A percentile compares a stretch with the other conserved stretches of the same genome.
Evolutionary conservation across 2,113 vertebrate species (phyloP).

Genomic region (Vicugna pacos): DNA sequence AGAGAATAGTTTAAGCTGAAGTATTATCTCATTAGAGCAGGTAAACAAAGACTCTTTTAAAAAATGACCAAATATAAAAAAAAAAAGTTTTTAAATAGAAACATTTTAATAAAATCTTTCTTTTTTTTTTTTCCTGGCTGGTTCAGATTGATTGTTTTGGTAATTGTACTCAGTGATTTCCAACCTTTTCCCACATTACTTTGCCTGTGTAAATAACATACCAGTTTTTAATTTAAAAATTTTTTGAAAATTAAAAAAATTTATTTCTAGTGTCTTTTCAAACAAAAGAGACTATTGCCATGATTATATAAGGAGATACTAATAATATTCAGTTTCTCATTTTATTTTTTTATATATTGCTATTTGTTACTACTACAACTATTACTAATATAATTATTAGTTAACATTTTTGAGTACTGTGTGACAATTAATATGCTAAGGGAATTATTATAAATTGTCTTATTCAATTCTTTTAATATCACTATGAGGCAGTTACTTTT

Average conservation of each 20-base stretch:
- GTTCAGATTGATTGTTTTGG: background rate
- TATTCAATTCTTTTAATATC: background rate
- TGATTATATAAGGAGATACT: background rate
- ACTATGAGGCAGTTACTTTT: background rate
- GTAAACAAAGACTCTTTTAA: background rate
- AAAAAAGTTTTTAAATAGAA: background rate
- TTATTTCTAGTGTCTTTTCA: background rate
- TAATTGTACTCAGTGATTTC: background rate
- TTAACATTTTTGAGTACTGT: background rate
- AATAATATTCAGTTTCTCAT: background rate
- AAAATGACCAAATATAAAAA: background rate
- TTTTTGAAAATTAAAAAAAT: background rate
- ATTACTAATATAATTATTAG: background rate
- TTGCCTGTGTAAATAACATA: background rate
- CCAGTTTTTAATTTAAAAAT: background rate
- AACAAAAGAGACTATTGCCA: background rate
- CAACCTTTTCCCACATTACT: background rate
- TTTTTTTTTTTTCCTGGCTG: background rate
- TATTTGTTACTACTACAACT: background rate
- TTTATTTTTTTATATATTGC: background rate
- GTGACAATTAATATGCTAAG: background rate
- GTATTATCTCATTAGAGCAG: background rate
- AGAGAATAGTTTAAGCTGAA: background rate
- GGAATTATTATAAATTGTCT: background rate
- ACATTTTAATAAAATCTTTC: background rate